Evolutionary conservation across 2,888 invertebrate species (phyloP).

Genomic region (Stictocephala bisonia): DNA sequence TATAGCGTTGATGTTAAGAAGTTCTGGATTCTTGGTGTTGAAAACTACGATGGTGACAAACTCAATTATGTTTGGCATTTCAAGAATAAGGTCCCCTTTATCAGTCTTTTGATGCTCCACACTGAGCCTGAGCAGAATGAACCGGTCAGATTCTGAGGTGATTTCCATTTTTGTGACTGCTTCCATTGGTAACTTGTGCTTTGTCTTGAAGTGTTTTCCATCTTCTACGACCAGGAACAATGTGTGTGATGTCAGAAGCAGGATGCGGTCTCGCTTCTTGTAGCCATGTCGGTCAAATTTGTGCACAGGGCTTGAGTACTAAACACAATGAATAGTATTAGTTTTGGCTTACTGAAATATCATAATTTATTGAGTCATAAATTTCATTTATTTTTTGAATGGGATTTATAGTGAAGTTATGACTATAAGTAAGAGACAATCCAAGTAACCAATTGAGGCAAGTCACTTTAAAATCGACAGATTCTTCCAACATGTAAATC

Average conservation of each 20-base stretch:
- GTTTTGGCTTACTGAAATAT: no score
- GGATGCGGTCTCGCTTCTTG: constrained; percentile 83
- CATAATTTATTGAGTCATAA: no score
- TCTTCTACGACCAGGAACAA: constrained; percentile 84
- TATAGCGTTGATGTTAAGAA: constrained; percentile 81
- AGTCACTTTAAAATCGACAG: no score
- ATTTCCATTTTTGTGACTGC: constrained; percentile 78
- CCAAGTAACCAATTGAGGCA: no score
- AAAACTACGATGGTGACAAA: constrained; percentile 84
- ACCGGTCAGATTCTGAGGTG: constrained; percentile 83
- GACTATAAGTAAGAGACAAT: no score
- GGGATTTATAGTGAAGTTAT: no score
- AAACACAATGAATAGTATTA: no score
- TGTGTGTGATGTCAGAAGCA: constrained; percentile 81
- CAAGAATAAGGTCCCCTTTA: constrained; percentile 89
- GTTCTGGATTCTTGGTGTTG: constrained; percentile 77
- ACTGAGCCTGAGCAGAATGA: constrained; percentile 84
- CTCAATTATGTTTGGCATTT: constrained; percentile 85
- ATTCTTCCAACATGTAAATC: no score
- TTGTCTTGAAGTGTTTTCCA: constrained; percentile 79
- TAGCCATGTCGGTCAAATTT: constrained; percentile 95
- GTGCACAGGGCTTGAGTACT: constrained; percentile 81
- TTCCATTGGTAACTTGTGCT: constrained; percentile 83
- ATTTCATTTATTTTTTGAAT: no score
- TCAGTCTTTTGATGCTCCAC: constrained; percentile 81